Conservation (phyloP, 2,888 invertebrate species). For the Brachypterus glaber region DNA sequence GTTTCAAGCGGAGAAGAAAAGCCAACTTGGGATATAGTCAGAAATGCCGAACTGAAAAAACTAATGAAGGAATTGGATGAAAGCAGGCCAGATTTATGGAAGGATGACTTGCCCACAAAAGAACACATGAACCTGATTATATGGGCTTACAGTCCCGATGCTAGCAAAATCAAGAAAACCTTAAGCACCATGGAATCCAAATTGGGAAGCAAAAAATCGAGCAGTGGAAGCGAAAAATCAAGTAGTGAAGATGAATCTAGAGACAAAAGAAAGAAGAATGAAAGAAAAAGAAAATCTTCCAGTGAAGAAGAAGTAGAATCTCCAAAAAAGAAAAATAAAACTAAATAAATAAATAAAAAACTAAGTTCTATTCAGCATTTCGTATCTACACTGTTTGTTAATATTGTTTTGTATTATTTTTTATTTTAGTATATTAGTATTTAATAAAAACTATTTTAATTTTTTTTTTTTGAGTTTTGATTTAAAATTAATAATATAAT, state of each 20-base stretch:
- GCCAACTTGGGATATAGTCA: slow-evolving; percentile 65
- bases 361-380: too few relatives aligned
- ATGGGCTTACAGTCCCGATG: slow-evolving; percentile 70
- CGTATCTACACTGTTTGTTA: too few relatives aligned
- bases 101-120: slow-evolving; percentile 56
- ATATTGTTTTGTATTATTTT: too few relatives aligned
- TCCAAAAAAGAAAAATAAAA: slow-evolving; percentile 32
- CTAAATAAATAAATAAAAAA: slow-evolving; percentile 17
- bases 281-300: slow-evolving; percentile 30
- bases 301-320: slow-evolving; percentile 30
- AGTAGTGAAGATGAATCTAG: slow-evolving; percentile 22
- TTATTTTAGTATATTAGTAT: too few relatives aligned
- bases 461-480: too few relatives aligned
- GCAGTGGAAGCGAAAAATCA: slow-evolving; percentile 21
- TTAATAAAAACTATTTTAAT: too few relatives aligned
- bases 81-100: slow-evolving; percentile 53
- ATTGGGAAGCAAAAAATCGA: slow-evolving; percentile 28
- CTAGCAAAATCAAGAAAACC: slow-evolving; percentile 54
- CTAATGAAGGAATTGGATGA: slow-evolving; percentile 50
- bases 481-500: too few relatives aligned
- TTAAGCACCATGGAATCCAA: slow-evolving; percentile 42
- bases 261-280: slow-evolving; percentile 17
- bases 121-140: slow-evolving; percentile 60
- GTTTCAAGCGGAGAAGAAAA: slow-evolving; percentile 46
- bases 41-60: slow-evolving; percentile 53